Evolutionary conservation across 1,140 invertebrate species (phyloP).

Genomic region (Riptortus pedestris): DNA sequence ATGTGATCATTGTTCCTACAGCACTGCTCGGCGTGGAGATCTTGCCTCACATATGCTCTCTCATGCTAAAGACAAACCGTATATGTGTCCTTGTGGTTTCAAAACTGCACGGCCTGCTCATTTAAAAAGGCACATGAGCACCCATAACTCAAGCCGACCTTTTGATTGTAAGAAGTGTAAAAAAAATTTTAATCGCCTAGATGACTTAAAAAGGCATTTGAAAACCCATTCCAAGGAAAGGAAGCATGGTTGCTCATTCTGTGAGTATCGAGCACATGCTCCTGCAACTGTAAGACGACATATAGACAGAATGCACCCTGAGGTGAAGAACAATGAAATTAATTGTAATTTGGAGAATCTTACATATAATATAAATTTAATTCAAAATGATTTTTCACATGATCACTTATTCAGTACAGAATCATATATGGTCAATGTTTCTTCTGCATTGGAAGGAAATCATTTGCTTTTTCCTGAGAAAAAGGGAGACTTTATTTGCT

Average conservation of each 20-base stretch:
- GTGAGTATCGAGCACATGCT: not conserved
- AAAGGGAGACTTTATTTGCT: not conserved
- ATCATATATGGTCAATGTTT: too few species aligned
- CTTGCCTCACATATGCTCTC: constrained; percentile 1
- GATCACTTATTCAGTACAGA: too few species aligned
- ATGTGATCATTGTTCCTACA: constrained; percentile 6
- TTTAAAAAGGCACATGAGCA: not conserved
- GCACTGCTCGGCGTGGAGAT: not conserved
- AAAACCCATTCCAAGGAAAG: not conserved
- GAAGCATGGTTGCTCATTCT: not conserved
- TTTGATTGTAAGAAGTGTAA: not conserved
- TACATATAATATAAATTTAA: too few species aligned
- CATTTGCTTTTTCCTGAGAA: not conserved
- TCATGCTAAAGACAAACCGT: not conserved
- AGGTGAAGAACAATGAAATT: not conserved
- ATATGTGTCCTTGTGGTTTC: not conserved
- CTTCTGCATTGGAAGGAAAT: not conserved
- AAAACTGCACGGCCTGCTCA: not conserved
- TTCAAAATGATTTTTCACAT: too few species aligned
- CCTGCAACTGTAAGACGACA: not conserved
- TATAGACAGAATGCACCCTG: not conserved
- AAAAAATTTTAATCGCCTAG: not conserved
- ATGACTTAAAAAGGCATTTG: not conserved
- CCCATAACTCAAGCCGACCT: not conserved
- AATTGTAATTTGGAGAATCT: too few species aligned